Percentiles rank a stretch among this genome's conserved stretches.
Conservation (phyloP, 2,797 vertebrate species). For the Crocidura indochinensis region DNA sequence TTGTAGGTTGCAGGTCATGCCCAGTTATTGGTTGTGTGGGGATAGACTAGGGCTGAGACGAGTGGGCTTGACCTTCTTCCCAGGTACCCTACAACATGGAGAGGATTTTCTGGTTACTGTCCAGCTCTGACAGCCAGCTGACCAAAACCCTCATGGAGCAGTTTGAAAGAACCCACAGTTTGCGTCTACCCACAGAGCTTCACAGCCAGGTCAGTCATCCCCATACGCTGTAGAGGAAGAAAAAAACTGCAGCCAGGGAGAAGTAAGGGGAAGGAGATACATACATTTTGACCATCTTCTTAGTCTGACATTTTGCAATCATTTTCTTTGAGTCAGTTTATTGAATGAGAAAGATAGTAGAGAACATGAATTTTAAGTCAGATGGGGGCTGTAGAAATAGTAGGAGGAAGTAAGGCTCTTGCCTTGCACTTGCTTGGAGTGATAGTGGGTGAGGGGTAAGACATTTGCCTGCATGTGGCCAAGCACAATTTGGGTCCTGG, state of each 20-base stretch:
- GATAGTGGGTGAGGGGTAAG: too few species aligned
- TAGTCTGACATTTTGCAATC: background rate
- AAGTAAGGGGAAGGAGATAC: background rate
- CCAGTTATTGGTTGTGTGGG: background rate
- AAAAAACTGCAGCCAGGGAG: too few species aligned
- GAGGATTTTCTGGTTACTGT: constrained; percentile 95
- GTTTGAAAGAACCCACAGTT: constrained; percentile 91
- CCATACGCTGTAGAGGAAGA: too few species aligned
- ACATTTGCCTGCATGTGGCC: too few species aligned
- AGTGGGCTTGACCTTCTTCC: background rate
- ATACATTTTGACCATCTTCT: background rate
- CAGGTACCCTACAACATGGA: constrained; percentile 98
- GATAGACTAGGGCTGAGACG: background rate
- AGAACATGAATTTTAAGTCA: background rate
- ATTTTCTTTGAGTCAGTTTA: background rate
- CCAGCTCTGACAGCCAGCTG: constrained; percentile 87
- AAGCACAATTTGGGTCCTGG: too few species aligned
- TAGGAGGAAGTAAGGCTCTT: too few species aligned
- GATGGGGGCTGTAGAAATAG: too few species aligned
- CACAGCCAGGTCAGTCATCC: constrained; percentile 88
- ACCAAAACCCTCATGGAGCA: constrained; percentile 94
- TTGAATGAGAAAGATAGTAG: background rate
- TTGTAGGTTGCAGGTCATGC: background rate
- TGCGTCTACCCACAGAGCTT: constrained; percentile 90
- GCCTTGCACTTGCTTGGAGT: too few species aligned